Conservation (phyloP, 2,797 vertebrate genomes). For the Anniella stebbinsi region DNA sequence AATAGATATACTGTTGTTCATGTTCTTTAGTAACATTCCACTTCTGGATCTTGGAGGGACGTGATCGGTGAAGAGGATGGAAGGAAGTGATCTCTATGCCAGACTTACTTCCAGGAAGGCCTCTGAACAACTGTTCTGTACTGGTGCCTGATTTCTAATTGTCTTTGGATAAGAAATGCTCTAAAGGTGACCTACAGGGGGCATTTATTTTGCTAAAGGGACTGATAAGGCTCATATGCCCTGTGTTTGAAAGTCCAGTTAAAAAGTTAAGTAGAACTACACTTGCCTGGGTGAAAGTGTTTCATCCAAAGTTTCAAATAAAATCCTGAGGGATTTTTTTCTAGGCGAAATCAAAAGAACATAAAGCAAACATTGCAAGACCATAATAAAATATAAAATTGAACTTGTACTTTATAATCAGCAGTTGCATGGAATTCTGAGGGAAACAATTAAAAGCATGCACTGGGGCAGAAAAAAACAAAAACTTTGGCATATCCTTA, state of each 20-base stretch:
- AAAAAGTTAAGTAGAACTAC: neutral
- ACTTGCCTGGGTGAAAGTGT: conserved; percentile 13
- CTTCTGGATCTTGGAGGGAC: neutral
- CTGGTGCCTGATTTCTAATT: neutral
- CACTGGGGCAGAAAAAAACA: neutral
- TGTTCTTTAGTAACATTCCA: neutral
- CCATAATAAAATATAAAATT: conserved; percentile 20
- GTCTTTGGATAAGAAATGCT: neutral
- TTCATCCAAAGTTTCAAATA: conserved; percentile 16
- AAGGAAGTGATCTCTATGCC: neutral
- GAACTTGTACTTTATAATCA: conserved; percentile 16
- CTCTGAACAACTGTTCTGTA: neutral
- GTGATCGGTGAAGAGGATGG: neutral
- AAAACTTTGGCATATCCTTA: neutral
- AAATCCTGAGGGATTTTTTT: conserved; percentile 11
- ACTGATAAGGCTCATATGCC: neutral
- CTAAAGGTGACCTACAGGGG: neutral
- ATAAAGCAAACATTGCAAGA: neutral
- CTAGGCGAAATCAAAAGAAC: conserved; percentile 21
- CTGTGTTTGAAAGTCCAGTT: neutral
- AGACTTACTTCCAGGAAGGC: neutral
- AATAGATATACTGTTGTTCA: neutral
- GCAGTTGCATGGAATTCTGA: neutral
- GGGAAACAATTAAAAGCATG: neutral
- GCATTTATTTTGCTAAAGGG: neutral